Base-by-base conservation (phyloP, 2,888 invertebrate genomes). In the Lochmaea crataegi region DNA sequence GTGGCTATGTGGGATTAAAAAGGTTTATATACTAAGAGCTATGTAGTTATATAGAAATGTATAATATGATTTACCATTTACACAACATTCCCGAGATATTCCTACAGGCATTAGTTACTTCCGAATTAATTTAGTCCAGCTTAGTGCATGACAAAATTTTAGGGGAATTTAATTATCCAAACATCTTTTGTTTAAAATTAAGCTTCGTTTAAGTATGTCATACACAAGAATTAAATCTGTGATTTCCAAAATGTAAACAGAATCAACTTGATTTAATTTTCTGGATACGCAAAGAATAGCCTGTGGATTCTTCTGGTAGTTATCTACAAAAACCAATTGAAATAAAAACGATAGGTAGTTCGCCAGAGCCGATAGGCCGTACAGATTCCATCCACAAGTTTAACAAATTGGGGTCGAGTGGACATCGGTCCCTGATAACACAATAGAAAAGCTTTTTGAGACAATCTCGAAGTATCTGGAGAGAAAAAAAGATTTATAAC, bases 41-140 rank as follows among this genome's bases (percentile, higher is more conserved):
- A 76, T 80, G 16, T 56, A 42, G 69, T 74, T 74, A 77, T 80
- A 42, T 56, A 64, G 63, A 63, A 69, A 53, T 82, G 81, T 82
- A 80, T 73, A 83, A 82, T 83, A 82, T 83, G 78, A 80, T 82
- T 83, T 82, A 82, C 81, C 80, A 77, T 72, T 72, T 72, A 70
- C 80, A 80, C 79, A 78, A 80, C 80, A 79, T 79, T 78, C 75
- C 76, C 79, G 79, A 80, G 82, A 82, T 83, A 83, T 83, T 82
- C 80, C 80, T 82, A 77, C 78, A 75, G 80, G 84, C 75, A 84
- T 84, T 84, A 84, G 83, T 82, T 78, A 83, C 81, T 84, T 84
- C 82, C 82, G 82, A 84, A 84, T 84, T 84, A 84, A 84, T 84
- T 84, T 83, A 80, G 81, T 80, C 79, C 80, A 83, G 84, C 82